phyloP scores from a whole-genome alignment of 2,797 vertebrate species.

The Rhinoraja longicauda region DNA sequence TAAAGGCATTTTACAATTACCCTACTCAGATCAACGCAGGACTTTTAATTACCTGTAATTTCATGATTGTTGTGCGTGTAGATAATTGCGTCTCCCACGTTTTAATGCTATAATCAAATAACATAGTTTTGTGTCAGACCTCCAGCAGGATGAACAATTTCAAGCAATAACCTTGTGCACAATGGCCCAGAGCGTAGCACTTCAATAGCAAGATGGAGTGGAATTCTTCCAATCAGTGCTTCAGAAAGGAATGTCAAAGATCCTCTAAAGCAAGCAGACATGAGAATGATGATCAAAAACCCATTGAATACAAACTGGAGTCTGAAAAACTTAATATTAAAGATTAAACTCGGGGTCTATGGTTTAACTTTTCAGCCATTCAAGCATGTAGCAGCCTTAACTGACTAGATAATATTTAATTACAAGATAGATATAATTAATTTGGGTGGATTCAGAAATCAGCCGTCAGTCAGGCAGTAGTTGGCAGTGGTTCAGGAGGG shows the following conservation, averaged over 20 bases:
- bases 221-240: background rate
- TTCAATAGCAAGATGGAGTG: background rate
- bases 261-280: background rate
- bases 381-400: background rate
- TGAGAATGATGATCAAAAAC: background rate
- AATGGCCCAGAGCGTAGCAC: background rate
- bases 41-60: background rate
- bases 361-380: background rate
- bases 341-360: background rate
- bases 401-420: background rate
- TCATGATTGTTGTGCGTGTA: background rate
- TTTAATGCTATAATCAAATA: background rate
- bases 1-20: background rate
- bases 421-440: background rate
- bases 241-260: background rate
- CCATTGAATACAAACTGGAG: background rate
- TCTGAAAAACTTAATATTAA: background rate
- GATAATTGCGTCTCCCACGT: background rate
- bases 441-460: background rate
- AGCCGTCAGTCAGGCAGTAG: background rate
- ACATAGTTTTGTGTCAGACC: background rate
- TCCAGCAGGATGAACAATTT: background rate
- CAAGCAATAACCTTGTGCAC: background rate
- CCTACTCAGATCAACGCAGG: background rate
- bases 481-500: background rate